These are phyloP conservation scores for Hirtodrosophila alboralis DNA, from an alignment of 2,888 invertebrate genomes.

Conservation along the genomic window DNA sequence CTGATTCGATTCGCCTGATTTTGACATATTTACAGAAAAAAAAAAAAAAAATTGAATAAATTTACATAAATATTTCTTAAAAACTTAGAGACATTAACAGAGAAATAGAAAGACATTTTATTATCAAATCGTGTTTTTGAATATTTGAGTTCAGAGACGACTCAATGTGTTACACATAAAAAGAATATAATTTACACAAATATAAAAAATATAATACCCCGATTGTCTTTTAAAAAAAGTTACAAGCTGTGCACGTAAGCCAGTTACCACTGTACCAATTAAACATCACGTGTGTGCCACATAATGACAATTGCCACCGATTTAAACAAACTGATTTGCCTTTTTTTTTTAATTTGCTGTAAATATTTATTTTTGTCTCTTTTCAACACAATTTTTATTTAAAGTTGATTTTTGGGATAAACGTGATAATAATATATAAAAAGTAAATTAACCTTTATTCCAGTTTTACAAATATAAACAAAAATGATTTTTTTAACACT, in stretches of 20 bases:
- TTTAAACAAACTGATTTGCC: slow-evolving; percentile 16
- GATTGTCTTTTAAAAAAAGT: slow-evolving; percentile 6
- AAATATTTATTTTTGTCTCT: not conserved
- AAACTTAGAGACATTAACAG: too few species aligned
- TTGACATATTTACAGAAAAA: too few species aligned
- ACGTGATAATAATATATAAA: slow-evolving; percentile 48
- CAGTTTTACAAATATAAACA: slow-evolving; percentile 25
- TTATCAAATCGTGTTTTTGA: too few species aligned
- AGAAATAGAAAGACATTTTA: too few species aligned
- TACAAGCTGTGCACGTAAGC: slow-evolving; percentile 1
- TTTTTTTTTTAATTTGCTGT: slow-evolving; percentile 17
- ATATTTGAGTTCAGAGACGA: too few species aligned
- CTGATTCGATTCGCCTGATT: too few species aligned
- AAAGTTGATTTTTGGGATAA: slow-evolving; percentile 13
- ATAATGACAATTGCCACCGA: slow-evolving; percentile 28
- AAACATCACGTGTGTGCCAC: slow-evolving; percentile 23
- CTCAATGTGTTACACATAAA: too few species aligned
- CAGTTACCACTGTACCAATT: slow-evolving; percentile 11
- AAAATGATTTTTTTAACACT: slow-evolving; percentile 7
- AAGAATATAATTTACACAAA: too few species aligned
- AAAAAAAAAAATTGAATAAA: too few species aligned
- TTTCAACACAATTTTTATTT: slow-evolving; percentile 2
- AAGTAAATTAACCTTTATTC: slow-evolving; percentile 28
- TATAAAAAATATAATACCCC: too few species aligned
- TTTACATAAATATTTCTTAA: too few species aligned